These are phyloP conservation scores for Coreius guichenoti DNA, from an alignment of 2,797 vertebrate species.

Conservation along the genomic window DNA sequence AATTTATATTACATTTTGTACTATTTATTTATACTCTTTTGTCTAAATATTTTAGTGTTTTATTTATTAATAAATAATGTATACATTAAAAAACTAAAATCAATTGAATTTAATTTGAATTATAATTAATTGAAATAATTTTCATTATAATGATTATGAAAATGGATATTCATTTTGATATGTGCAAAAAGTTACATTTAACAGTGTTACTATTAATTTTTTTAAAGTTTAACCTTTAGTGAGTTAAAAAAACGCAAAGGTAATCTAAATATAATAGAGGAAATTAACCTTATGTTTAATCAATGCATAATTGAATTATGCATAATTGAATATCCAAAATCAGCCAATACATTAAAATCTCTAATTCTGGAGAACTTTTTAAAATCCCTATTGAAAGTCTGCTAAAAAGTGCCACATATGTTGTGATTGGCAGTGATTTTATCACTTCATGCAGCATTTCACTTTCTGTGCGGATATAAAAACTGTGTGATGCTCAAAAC, in stretches of 20 bases:
- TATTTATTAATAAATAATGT: neutral
- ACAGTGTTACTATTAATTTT: neutral
- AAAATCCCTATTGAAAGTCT: neutral
- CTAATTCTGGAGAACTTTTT: neutral
- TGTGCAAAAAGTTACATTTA: neutral
- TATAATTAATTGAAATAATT: neutral
- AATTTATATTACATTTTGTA: neutral
- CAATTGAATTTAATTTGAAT: neutral
- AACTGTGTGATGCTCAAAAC: neutral
- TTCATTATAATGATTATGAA: neutral
- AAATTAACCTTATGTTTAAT: no score
- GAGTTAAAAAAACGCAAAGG: neutral
- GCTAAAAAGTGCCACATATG: neutral
- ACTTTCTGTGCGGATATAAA: neutral
- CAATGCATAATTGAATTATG: neutral
- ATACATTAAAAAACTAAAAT: neutral
- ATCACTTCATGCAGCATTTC: neutral
- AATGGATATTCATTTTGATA: neutral
- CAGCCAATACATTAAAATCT: neutral
- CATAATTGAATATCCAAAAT: neutral
- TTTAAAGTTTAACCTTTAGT: neutral
- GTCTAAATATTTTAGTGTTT: neutral
- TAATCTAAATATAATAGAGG: neutral
- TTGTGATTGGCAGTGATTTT: neutral
- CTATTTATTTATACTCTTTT: neutral